These are phyloP conservation scores for Ammodytes dubius DNA, from an alignment of 2,113 vertebrate species.

Conservation along the genomic window DNA sequence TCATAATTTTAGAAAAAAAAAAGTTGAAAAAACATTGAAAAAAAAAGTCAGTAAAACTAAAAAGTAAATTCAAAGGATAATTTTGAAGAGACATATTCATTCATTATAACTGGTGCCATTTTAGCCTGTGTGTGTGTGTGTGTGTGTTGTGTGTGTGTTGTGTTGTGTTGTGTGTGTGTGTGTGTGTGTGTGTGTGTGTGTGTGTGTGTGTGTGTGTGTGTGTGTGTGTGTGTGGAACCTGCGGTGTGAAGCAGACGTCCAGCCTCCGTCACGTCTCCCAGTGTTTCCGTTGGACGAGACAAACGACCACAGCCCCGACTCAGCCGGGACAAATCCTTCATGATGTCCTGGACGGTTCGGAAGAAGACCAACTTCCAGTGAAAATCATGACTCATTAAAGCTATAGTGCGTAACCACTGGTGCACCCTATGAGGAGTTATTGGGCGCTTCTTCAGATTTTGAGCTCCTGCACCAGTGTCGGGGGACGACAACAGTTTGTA, in stretches of 20 bases:
- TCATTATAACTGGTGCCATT: neutral
- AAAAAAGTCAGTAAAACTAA: neutral
- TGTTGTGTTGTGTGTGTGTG: neutral
- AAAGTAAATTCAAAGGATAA: neutral
- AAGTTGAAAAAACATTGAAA: neutral
- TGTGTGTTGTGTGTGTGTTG: neutral
- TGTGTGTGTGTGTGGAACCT: conserved; percentile 66
- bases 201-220: neutral
- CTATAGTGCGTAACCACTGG: too few relatives aligned
- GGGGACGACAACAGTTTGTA: too few relatives aligned
- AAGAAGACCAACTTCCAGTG: neutral
- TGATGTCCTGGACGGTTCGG: conserved; percentile 24
- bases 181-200: neutral
- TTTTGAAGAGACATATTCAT: neutral
- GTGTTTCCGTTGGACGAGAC: conserved; percentile 58
- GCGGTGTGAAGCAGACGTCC: conserved; percentile 86
- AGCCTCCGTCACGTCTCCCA: conserved; percentile 77
- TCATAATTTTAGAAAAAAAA: too few relatives aligned
- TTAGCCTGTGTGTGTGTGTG: neutral
- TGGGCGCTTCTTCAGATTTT: too few relatives aligned
- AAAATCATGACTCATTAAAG: neutral
- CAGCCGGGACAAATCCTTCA: conserved; percentile 85
- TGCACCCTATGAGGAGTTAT: too few relatives aligned
- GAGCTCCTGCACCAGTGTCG: too few relatives aligned
- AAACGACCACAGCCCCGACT: conserved; percentile 83